Evolutionary conservation across 2,113 vertebrate species (phyloP).

Genomic region (Lamprologus ornatipinnis): DNA sequence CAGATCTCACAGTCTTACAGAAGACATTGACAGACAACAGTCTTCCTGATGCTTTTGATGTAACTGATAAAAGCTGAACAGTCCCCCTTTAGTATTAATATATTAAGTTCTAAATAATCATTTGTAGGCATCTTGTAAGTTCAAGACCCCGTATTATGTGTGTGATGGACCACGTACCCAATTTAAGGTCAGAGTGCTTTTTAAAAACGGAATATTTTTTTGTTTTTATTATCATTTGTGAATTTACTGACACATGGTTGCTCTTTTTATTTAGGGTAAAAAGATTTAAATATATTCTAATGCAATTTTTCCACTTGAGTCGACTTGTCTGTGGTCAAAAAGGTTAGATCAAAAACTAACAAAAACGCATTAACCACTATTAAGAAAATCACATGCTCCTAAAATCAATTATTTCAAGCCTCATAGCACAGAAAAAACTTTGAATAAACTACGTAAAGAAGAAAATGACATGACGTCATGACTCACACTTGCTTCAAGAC

Average conservation of each 20-base stretch:
- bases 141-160: neutral
- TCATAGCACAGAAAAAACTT: neutral
- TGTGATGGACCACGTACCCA: accelerated
- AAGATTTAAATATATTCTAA: neutral
- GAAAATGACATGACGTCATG: neutral
- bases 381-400: neutral
- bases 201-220: accelerated
- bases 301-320: neutral
- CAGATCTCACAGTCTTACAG: neutral
- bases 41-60: neutral
- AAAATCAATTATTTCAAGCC: neutral
- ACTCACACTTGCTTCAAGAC: neutral
- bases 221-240: neutral
- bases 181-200: neutral
- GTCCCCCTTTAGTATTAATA: neutral
- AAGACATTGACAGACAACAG: neutral
- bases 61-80: neutral
- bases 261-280: neutral
- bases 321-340: neutral
- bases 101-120: neutral
- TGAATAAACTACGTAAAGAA: neutral
- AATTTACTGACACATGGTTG: neutral
- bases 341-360: neutral
- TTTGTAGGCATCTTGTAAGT: neutral
- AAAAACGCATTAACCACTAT: neutral